phyloP scores from a whole-genome alignment of 1,140 invertebrate genomes.

The Fopius arisanus region DNA sequence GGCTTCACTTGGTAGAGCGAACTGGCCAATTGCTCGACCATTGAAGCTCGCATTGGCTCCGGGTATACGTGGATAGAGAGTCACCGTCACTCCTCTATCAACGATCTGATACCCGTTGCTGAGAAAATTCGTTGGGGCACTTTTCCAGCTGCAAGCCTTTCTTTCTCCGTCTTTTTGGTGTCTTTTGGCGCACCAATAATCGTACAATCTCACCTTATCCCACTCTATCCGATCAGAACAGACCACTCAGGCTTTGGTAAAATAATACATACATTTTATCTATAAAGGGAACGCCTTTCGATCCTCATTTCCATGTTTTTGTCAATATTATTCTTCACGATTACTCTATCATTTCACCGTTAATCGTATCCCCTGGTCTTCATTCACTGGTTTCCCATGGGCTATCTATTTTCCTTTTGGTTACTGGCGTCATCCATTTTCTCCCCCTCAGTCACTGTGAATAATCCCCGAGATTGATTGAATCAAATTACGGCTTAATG shows the following conservation, averaged over 20 bases:
- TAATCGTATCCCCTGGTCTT: neutral
- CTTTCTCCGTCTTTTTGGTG: neutral
- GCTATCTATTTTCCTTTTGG: neutral
- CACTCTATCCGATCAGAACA: neutral
- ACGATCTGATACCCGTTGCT: constrained; percentile 36
- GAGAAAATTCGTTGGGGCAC: constrained; percentile 39
- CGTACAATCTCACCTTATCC: constrained; percentile 10
- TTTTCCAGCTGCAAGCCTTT: neutral
- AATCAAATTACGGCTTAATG: neutral
- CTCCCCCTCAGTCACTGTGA: neutral
- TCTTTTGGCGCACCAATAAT: constrained; percentile 16
- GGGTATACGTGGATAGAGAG: constrained; percentile 44
- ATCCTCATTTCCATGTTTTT: neutral
- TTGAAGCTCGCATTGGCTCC: constrained; percentile 51
- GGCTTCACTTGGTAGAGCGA: constrained; percentile 54
- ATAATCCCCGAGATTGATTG: neutral
- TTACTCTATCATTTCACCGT: neutral
- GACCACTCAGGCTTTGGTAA: neutral
- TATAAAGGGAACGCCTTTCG: neutral
- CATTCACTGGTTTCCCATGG: neutral
- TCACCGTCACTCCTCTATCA: constrained; percentile 44
- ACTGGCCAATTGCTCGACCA: constrained; percentile 63
- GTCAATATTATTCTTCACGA: neutral
- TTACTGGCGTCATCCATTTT: neutral
- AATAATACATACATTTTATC: neutral